Conservation (phyloP, 2,797 vertebrate species). For the Tapirus indicus region DNA sequence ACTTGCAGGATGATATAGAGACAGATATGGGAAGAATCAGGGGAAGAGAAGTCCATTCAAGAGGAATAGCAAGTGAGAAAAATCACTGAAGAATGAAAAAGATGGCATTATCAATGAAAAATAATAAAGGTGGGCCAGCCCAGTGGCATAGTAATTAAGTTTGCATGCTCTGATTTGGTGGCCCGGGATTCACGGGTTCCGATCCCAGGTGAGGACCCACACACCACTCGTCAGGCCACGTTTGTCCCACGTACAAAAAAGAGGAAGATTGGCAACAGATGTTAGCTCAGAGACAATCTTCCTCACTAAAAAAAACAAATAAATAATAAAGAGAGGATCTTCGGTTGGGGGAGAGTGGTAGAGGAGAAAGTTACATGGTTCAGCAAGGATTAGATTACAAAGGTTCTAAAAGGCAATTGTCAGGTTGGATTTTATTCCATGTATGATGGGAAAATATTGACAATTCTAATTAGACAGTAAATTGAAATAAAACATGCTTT, state of each 20-base stretch:
- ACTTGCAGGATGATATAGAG: background rate
- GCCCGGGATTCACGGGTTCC: too few species aligned
- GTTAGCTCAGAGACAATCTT: too few species aligned
- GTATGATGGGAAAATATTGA: background rate
- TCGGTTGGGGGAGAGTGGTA: background rate
- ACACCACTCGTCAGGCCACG: too few species aligned
- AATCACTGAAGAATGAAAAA: background rate
- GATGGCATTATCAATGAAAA: background rate
- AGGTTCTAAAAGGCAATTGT: background rate
- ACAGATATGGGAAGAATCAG: background rate
- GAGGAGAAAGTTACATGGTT: background rate
- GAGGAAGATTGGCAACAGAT: too few species aligned
- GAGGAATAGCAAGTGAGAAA: background rate
- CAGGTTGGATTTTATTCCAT: background rate
- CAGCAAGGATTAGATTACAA: background rate
- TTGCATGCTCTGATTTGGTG: too few species aligned
- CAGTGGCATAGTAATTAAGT: too few species aligned
- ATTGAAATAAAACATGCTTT: background rate
- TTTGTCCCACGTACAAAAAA: too few species aligned
- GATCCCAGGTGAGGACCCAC: too few species aligned
- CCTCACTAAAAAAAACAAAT: too few species aligned
- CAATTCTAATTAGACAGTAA: background rate
- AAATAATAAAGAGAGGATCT: background rate
- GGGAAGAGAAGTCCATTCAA: background rate
- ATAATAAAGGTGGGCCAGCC: background rate